These are phyloP conservation scores for Leptodactylus fallax DNA, from an alignment of 2,797 vertebrate species.

Conservation along the genomic window DNA sequence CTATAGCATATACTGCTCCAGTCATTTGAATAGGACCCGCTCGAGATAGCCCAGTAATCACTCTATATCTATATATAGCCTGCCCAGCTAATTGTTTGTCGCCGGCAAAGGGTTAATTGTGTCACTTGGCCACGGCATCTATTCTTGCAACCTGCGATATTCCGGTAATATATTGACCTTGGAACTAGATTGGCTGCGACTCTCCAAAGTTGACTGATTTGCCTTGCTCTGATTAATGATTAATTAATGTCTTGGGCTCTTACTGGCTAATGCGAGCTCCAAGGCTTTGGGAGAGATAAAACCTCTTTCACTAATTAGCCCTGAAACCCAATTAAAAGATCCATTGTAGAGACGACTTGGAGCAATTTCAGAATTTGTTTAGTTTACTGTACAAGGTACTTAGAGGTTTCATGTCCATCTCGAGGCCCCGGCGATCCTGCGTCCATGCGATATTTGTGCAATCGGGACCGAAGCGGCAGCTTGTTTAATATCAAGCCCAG, in stretches of 20 bases:
- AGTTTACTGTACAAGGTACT: slow-evolving; percentile 50
- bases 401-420: slow-evolving; percentile 36
- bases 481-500: slow-evolving; percentile 35
- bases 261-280: slow-evolving; percentile 61
- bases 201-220: slow-evolving; percentile 61
- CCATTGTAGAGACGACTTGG: slow-evolving; percentile 59
- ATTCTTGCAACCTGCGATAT: slow-evolving; percentile 50
- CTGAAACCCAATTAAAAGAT: slow-evolving; percentile 64
- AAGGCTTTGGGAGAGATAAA: slow-evolving; percentile 63
- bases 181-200: slow-evolving; percentile 52
- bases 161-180: slow-evolving; percentile 63
- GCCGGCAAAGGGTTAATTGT: slow-evolving; percentile 32
- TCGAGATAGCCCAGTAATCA: no score
- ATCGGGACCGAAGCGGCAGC: slow-evolving; percentile 17
- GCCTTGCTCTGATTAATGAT: slow-evolving; percentile 63
- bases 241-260: slow-evolving; percentile 64
- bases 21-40: no score
- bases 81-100: not conserved
- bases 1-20: no score
- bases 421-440: not conserved
- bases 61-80: not conserved
- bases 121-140: slow-evolving; percentile 30
- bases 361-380: slow-evolving; percentile 62
- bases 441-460: slow-evolving; percentile 17
- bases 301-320: slow-evolving; percentile 64